These are phyloP conservation scores for Chelonus insularis DNA, from an alignment of 1,140 invertebrate species.

Conservation along the genomic window DNA sequence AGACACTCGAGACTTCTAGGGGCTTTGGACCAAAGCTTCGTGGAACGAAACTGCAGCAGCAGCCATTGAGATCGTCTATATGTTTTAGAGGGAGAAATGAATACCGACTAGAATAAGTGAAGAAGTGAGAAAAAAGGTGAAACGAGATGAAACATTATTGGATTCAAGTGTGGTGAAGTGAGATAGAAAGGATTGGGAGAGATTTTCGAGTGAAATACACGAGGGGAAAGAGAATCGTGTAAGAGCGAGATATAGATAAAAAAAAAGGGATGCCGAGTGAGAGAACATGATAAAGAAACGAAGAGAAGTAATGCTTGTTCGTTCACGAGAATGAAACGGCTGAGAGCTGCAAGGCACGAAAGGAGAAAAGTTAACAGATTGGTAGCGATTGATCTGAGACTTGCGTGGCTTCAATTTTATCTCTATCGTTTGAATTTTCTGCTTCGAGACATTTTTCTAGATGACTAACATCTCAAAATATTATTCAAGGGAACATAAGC, in stretches of 20 bases:
- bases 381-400: constrained; percentile 9
- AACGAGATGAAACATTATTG: not conserved
- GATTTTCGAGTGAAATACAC: constrained; percentile 7
- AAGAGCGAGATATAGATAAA: not conserved
- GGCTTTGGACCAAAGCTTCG: constrained; percentile 1
- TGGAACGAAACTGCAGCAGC: not conserved
- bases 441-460: not conserved
- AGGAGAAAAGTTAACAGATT: constrained; percentile 9
- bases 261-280: constrained; percentile 3
- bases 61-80: not conserved
- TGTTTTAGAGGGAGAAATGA: not conserved
- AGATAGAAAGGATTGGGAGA: constrained; percentile 4
- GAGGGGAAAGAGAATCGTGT: not conserved
- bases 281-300: constrained; percentile 22
- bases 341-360: not conserved
- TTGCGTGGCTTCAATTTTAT: constrained; percentile 2
- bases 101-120: not conserved
- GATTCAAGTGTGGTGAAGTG: not conserved
- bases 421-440: constrained; percentile 1
- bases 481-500: not conserved
- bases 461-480: not conserved
- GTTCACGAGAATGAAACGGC: constrained; percentile 1
- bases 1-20: constrained; percentile 3
- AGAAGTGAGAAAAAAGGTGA: not conserved
- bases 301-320: constrained; percentile 13